These are phyloP conservation scores for Porites cylindrica DNA, from an alignment of 92 coral and sea anemone genomes.

Conservation along the genomic window DNA sequence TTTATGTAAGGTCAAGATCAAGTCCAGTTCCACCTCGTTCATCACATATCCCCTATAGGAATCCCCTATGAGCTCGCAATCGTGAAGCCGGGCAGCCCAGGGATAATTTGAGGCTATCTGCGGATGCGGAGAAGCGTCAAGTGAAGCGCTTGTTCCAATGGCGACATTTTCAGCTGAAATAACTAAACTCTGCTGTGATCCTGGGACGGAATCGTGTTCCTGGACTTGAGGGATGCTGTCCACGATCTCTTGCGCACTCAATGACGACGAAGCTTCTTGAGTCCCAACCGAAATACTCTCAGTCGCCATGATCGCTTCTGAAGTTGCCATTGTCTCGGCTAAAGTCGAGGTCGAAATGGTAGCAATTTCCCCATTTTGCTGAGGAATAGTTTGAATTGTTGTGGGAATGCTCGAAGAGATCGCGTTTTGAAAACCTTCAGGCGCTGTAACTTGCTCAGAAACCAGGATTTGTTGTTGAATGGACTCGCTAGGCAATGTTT, in stretches of 20 bases:
- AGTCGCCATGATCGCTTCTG: conserved; percentile 65
- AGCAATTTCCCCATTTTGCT: conserved; percentile 62
- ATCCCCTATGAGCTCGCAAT: conserved; percentile 97
- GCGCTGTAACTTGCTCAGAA: conserved; percentile 69
- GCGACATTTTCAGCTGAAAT: conserved; percentile 46
- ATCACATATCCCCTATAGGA: conserved; percentile 96
- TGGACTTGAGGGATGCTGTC: conserved; percentile 59
- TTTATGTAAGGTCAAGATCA: conserved; percentile 89
- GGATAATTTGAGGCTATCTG: conserved; percentile 81
- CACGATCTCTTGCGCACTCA: conserved; percentile 51
- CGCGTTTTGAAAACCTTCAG: conserved; percentile 62
- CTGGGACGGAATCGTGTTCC: conserved; percentile 54
- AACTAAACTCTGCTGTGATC: conserved; percentile 31
- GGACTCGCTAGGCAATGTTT: conserved; percentile 63
- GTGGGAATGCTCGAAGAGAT: conserved; percentile 38
- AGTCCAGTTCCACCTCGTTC: conserved; percentile 92
- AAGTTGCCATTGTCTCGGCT: conserved; percentile 68
- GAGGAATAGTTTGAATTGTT: conserved; percentile 57
- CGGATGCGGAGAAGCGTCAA: conserved; percentile 24
- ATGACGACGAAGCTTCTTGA: conserved; percentile 41
- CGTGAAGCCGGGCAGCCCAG: conserved; percentile 95
- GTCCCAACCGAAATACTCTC: conserved; percentile 84
- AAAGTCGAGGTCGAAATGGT: conserved; percentile 66
- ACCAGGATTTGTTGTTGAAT: conserved; percentile 80
- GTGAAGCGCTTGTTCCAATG: conserved; percentile 17